Evolutionary conservation across 2,888 invertebrate genomes (phyloP), one percentile per base, ranked within the genome.

Genomic region (Troglohyphantes excavatus): DNA sequence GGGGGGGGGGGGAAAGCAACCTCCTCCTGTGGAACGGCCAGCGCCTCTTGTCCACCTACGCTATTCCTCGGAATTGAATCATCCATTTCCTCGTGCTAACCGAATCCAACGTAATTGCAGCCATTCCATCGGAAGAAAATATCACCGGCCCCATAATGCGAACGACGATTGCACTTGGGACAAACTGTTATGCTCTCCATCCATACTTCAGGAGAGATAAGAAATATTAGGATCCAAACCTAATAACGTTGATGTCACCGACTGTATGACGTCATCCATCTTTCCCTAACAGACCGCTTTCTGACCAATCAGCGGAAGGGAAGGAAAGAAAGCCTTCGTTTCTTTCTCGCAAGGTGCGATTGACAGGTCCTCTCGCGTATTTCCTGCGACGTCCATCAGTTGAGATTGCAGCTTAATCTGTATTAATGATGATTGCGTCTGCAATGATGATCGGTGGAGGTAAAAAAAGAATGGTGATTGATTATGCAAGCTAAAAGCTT

Each of bases 181-280:
- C 13, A 63, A 63, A 29, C 59, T 29, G 33, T 61, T 23, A 7
- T 29, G 7, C 39, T 43, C 2, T n/a, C 76, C 19, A 33, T 33
- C 76, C 19, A 33, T 33, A 23, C 63, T 23, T n/a, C 23, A 13
- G 2, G n/a, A 17, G 6, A 21, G 46, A 81, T 81, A 81, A 68
- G 79, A 81, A 81, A 68, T 81, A 81, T 43, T 65, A 46, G 79
- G 79, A 81, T 27, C 67, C 39, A 81, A 53, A 68, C 53, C 68
- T 68, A 81, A 81, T 68, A 81, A 68, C 27, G 53, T n/a, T 63
- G 68, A 68, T 68, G 79, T 68, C 68, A 63, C 72, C 23, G 19
- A 39, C 19, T 70, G 23, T 82, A 72, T 61, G 82, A 72, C 72
- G 68, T 72, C 61, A 72, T 82, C 61, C 82, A 72, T 82, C 82